Conservation (phyloP, 64 coral and sea anemone species). For the Astreopora myriophthalma region DNA sequence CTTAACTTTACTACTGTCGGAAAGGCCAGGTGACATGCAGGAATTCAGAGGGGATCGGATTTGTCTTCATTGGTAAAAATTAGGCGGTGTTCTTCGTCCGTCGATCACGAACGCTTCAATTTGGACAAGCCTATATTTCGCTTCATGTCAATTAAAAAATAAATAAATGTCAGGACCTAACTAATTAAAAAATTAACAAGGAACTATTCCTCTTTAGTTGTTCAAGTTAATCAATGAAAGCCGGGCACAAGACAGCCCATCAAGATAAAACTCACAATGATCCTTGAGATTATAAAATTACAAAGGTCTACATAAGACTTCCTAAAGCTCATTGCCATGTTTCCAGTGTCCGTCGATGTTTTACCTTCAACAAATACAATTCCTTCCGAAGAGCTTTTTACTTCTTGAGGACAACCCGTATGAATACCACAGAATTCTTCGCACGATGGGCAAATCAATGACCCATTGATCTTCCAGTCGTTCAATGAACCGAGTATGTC, state of each 20-base stretch:
- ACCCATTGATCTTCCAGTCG: constrained; percentile 84
- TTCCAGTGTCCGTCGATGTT: background rate
- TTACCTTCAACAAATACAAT: background rate
- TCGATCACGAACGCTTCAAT: no score
- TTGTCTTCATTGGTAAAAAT: background rate
- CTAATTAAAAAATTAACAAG: background rate
- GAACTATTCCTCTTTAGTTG: background rate
- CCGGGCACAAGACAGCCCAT: constrained; percentile 5
- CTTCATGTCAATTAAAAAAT: background rate
- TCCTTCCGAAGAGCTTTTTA: background rate
- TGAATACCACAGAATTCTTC: constrained; percentile 74
- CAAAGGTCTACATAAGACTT: background rate
- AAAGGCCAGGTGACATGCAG: no score
- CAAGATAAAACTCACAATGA: background rate
- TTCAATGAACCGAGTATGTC: constrained; percentile 64
- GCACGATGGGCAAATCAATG: constrained; percentile 84
- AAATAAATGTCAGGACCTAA: background rate
- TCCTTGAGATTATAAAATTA: constrained; percentile 31
- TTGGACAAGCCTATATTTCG: no score
- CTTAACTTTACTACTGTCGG: no score
- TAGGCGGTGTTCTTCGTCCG: no score
- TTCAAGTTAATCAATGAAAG: background rate
- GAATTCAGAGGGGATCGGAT: no score
- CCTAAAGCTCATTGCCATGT: background rate
- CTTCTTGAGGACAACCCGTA: constrained; percentile 59